Conservation (phyloP, 2,113 vertebrate genomes). For the Tenrec ecaudatus region DNA sequence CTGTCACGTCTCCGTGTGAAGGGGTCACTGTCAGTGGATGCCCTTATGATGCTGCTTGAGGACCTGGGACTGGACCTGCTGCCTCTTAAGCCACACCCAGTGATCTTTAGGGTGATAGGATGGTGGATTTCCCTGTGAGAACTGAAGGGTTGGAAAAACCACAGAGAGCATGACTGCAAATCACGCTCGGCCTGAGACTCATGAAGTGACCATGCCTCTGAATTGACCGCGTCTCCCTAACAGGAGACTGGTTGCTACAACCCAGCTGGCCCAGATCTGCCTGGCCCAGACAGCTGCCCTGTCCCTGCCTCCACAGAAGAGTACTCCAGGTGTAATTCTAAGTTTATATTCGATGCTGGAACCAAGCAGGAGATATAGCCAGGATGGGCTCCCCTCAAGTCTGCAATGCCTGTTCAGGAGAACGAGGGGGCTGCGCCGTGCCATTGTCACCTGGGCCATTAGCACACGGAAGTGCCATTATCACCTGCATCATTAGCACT, state of each 20-base stretch:
- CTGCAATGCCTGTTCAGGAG: no score
- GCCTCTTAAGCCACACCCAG: rapidly evolving
- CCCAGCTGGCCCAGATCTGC: neutral
- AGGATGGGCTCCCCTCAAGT: neutral
- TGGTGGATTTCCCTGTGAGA: neutral
- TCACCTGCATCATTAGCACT: neutral
- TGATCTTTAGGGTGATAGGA: neutral
- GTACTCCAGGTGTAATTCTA: neutral
- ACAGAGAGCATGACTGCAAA: neutral
- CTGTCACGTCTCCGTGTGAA: neutral
- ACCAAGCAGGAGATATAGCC: neutral
- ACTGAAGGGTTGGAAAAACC: neutral
- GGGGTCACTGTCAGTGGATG: neutral
- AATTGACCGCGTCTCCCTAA: neutral
- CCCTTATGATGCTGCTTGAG: neutral
- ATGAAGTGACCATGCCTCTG: neutral
- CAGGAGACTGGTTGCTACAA: no score
- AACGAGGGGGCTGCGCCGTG: no score
- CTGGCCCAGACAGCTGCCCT: no score
- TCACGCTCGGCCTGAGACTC: neutral
- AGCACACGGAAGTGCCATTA: no score
- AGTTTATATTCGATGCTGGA: neutral
- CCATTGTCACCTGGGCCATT: no score
- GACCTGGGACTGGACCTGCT: neutral
- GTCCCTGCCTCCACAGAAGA: neutral